phyloP scores from a whole-genome alignment of 2,797 vertebrate species.

The Hypotaenidia okinawae region DNA sequence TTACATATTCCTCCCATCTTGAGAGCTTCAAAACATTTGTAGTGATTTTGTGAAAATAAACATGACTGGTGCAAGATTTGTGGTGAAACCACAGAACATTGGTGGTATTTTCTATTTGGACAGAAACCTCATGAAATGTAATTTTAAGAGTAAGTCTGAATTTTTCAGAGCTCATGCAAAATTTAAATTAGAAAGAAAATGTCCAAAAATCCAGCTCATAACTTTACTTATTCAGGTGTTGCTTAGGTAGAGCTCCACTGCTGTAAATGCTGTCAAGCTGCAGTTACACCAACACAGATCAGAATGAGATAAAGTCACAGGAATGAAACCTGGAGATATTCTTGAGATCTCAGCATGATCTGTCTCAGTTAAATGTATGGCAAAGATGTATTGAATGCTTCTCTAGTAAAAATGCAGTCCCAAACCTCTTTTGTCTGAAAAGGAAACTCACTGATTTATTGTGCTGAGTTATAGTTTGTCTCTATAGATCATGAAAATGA shows the following conservation, averaged over 20 bases:
- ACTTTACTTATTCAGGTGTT: neutral
- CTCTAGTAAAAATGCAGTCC: neutral
- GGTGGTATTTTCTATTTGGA: neutral
- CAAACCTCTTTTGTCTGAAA: neutral
- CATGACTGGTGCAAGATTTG: neutral
- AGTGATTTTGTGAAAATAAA: neutral
- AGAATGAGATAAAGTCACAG: neutral
- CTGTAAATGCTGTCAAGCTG: neutral
- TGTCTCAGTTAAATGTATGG: neutral
- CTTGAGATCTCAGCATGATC: neutral
- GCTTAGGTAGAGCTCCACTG: rapidly evolving
- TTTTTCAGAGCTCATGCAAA: neutral
- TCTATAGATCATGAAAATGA: neutral
- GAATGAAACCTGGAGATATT: neutral
- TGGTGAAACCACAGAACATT: neutral
- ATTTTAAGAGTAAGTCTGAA: neutral
- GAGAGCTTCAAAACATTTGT: neutral
- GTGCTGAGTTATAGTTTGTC: neutral
- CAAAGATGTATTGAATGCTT: neutral
- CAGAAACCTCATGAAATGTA: neutral
- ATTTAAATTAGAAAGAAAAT: neutral
- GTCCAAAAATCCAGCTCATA: neutral
- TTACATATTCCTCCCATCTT: neutral
- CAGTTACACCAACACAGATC: neutral
- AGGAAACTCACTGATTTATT: neutral